Conservation (phyloP, 2,113 vertebrate species). For the Arvicanthis niloticus region DNA sequence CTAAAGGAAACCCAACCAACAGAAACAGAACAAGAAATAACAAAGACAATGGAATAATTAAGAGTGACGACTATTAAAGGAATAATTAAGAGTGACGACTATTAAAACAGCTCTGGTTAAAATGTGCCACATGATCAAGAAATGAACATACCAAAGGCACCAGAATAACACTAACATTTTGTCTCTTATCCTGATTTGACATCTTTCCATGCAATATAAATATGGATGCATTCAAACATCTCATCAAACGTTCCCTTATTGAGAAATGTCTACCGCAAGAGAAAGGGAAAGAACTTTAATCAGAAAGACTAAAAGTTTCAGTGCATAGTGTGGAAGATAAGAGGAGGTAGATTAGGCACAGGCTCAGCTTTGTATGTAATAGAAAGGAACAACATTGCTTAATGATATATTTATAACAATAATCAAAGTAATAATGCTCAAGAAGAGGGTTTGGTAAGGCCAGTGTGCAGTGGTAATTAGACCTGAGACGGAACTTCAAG, state of each 20-base stretch:
- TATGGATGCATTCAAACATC: slow-evolving; percentile 8
- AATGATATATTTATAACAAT: neutral
- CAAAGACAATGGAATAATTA: neutral
- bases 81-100: neutral
- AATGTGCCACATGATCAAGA: neutral
- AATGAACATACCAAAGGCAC: neutral
- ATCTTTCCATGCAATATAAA: neutral
- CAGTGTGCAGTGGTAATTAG: neutral
- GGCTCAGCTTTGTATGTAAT: neutral
- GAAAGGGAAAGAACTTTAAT: neutral
- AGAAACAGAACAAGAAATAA: neutral
- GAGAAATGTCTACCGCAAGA: neutral
- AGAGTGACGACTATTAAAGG: neutral
- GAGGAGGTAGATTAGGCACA: neutral
- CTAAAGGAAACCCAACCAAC: neutral
- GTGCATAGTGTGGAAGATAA: neutral
- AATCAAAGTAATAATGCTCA: neutral
- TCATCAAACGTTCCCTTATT: neutral
- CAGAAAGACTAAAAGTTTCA: neutral
- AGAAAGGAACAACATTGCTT: neutral
- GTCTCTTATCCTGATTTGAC: neutral
- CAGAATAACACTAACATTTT: neutral
- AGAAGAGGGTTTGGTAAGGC: neutral
- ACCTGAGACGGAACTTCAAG: neutral
- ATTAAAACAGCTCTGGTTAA: neutral